phyloP scores from a whole-genome alignment of 1,140 invertebrate species.

The Brachystomella parvula region DNA sequence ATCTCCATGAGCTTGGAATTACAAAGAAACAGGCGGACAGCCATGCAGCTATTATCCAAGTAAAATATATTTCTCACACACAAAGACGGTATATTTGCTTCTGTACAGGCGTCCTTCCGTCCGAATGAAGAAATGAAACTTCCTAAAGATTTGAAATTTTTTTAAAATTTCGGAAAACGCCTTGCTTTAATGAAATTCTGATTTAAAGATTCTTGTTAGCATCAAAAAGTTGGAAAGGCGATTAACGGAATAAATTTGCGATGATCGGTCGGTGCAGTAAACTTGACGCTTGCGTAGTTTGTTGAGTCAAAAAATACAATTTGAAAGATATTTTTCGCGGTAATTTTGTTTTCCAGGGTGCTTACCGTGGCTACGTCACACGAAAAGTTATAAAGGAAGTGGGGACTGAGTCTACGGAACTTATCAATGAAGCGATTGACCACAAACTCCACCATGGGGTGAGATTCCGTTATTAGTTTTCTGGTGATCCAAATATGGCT shows the following conservation, averaged over 20 bases:
- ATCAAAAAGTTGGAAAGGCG: too few relatives aligned
- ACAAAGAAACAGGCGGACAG: background rate
- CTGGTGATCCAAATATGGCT: too few relatives aligned
- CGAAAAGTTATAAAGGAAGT: background rate
- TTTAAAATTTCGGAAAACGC: background rate
- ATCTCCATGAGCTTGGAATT: background rate
- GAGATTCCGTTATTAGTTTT: background rate
- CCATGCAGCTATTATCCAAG: conserved; percentile 6
- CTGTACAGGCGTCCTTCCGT: too few relatives aligned
- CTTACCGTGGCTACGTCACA: background rate
- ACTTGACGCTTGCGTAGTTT: background rate
- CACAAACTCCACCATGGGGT: too few relatives aligned
- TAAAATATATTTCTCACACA: background rate
- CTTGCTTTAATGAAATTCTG: background rate
- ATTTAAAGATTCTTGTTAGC: too few relatives aligned
- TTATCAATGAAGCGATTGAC: conserved; percentile 1
- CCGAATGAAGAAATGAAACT: background rate
- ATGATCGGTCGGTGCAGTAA: background rate
- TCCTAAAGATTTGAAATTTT: background rate
- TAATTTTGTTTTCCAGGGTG: background rate
- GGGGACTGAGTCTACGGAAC: background rate
- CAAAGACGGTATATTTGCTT: too few relatives aligned
- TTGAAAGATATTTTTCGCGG: too few relatives aligned
- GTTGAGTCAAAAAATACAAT: too few relatives aligned
- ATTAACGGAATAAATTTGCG: too few relatives aligned